Evolutionary conservation across 2,113 vertebrate species (phyloP).

Genomic region (Trematomus loennbergii): DNA sequence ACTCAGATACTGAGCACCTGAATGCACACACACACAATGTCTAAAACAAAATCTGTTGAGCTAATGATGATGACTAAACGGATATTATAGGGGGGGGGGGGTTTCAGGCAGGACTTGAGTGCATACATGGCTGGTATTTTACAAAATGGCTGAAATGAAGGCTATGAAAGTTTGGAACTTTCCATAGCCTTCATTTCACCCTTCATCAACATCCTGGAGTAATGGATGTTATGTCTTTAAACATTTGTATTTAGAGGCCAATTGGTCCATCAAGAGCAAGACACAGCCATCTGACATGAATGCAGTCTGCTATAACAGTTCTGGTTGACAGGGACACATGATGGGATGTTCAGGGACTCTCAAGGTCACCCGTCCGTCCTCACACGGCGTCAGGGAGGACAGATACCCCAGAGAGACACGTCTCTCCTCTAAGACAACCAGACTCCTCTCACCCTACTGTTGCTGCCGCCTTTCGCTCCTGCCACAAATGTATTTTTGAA

Average conservation of each 20-base stretch:
- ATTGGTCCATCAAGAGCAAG: background rate
- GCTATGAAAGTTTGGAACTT: background rate
- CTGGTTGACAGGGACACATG: conserved; percentile 33
- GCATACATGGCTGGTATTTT: background rate
- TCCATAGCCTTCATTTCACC: conserved; percentile 7
- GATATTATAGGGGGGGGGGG: background rate
- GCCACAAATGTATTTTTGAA: conserved; percentile 64
- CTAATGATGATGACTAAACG: conserved; percentile 27
- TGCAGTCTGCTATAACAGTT: conserved; percentile 11
- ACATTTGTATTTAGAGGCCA: background rate
- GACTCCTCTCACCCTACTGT: conserved; percentile 41
- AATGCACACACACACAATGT: conserved; percentile 18
- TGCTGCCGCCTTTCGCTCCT: conserved; percentile 34
- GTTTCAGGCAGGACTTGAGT: background rate
- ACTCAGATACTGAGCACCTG: conserved; percentile 28
- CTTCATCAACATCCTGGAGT: background rate
- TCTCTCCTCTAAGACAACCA: conserved; percentile 56
- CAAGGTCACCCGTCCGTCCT: conserved; percentile 65
- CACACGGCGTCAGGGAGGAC: conserved; percentile 40
- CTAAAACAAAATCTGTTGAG: conserved; percentile 9
- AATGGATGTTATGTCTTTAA: background rate
- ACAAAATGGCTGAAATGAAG: background rate
- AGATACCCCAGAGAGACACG: conserved; percentile 54
- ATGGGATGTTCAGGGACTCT: conserved; percentile 44
- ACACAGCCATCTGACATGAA: background rate